phyloP scores from a whole-genome alignment of 2,797 vertebrate genomes.

The Pantherophis alleghaniensis region DNA sequence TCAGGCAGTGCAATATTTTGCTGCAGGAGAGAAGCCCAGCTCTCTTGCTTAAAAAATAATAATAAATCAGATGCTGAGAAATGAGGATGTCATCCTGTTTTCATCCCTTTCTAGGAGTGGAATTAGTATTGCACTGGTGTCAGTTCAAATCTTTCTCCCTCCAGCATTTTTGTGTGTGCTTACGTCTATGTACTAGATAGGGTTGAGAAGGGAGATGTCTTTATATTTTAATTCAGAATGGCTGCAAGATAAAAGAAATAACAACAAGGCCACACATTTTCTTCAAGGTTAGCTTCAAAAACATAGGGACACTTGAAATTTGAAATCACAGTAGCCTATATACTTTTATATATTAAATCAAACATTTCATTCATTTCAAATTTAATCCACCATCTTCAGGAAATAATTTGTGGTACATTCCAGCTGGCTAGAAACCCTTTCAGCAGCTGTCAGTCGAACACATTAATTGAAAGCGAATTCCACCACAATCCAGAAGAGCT shows the following conservation, averaged over 20 bases:
- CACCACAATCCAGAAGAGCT: not conserved
- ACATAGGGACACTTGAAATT: not conserved
- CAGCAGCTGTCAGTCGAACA: not conserved
- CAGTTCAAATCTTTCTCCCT: not conserved
- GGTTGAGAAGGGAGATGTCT: not conserved
- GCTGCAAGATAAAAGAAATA: not conserved
- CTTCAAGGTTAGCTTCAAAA: not conserved
- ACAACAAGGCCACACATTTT: not conserved
- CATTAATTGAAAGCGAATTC: constrained; percentile 3
- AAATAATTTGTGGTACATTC: constrained; percentile 10
- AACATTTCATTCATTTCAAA: constrained; percentile 12
- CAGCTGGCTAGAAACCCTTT: not conserved
- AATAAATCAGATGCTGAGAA: not conserved
- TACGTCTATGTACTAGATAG: not conserved
- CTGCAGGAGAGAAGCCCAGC: not conserved
- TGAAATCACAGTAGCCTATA: not conserved
- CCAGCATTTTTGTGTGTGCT: not conserved
- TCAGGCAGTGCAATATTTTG: not conserved
- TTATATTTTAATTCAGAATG: not conserved
- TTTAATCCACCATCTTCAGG: constrained; percentile 12
- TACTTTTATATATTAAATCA: not conserved
- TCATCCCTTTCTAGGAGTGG: not conserved
- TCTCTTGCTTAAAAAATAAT: not conserved
- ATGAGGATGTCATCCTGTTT: not conserved
- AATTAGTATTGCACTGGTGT: not conserved